These are phyloP conservation scores for Anniella stebbinsi DNA, from an alignment of 2,797 vertebrate species.

Conservation along the genomic window DNA sequence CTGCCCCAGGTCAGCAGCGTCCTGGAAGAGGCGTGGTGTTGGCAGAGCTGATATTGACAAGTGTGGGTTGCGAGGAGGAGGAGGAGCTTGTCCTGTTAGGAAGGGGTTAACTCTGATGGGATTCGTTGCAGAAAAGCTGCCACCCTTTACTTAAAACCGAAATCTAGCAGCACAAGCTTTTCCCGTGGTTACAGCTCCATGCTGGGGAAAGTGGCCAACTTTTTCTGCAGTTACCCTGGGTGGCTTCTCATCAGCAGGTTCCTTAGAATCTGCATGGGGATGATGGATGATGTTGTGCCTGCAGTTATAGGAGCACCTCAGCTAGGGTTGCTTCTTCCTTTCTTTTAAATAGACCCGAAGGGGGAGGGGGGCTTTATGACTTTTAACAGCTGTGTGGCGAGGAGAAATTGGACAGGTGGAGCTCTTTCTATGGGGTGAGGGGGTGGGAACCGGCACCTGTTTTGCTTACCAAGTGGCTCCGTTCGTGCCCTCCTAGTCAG, in stretches of 20 bases:
- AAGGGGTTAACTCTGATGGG: not conserved
- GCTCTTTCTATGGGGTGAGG: too few species aligned
- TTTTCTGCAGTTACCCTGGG: not conserved
- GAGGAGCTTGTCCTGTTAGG: not conserved
- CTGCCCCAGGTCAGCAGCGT: too few species aligned
- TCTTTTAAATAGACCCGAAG: not conserved
- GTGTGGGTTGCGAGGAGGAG: not conserved
- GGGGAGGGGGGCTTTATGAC: not conserved
- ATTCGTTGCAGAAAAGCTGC: not conserved
- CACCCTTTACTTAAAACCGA: too few species aligned
- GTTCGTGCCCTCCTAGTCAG: not conserved
- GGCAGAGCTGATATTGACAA: too few species aligned
- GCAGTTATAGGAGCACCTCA: too few species aligned
- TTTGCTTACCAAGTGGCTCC: not conserved
- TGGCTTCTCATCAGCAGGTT: not conserved
- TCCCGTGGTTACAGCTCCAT: not conserved
- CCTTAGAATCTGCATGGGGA: too few species aligned
- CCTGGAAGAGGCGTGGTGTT: not conserved
- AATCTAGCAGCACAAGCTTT: too few species aligned
- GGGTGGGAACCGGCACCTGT: not conserved
- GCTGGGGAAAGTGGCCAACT: not conserved
- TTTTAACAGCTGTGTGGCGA: not conserved
- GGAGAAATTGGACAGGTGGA: not conserved
- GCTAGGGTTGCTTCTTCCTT: too few species aligned
- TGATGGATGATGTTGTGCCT: too few species aligned